Evolutionary conservation across 2,888 invertebrate genomes (phyloP).

Genomic region (Blastobasis lacticolella): DNA sequence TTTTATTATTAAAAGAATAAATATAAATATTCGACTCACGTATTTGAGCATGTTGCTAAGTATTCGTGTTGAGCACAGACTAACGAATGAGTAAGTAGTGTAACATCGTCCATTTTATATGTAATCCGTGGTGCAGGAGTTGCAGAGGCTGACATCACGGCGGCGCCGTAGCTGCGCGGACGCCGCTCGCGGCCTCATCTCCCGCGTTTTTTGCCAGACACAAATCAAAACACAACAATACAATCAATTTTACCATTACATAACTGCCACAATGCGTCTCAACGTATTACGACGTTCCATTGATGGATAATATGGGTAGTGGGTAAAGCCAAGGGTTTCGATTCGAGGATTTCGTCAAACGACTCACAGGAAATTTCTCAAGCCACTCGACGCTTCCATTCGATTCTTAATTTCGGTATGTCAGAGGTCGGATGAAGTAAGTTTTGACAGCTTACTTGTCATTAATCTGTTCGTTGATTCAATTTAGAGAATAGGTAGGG

Average conservation of each 20-base stretch:
- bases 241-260: conserved; percentile 8
- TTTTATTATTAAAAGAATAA: conserved; percentile 15
- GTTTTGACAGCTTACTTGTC: too few species aligned
- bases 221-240: conserved; percentile 21
- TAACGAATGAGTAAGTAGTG: conserved; percentile 68
- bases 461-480: too few species aligned
- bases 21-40: conserved; percentile 42
- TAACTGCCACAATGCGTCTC: not conserved
- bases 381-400: too few species aligned
- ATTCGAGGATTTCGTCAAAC: too few species aligned
- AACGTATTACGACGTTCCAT: not conserved
- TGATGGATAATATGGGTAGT: not conserved
- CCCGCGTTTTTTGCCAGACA: conserved; percentile 39
- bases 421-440: too few species aligned
- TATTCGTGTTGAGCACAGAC: conserved; percentile 64
- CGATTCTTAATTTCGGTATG: too few species aligned
- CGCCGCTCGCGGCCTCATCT: conserved; percentile 23
- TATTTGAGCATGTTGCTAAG: conserved; percentile 68
- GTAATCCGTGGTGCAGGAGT: conserved; percentile 54
- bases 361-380: too few species aligned
- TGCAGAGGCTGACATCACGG: conserved; percentile 59
- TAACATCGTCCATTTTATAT: conserved; percentile 63
- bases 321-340: not conserved
- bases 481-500: too few species aligned
- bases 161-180: conserved; percentile 33